phyloP scores from a whole-genome alignment of 2,797 vertebrate genomes.

The Sphenopsis melanotis region DNA sequence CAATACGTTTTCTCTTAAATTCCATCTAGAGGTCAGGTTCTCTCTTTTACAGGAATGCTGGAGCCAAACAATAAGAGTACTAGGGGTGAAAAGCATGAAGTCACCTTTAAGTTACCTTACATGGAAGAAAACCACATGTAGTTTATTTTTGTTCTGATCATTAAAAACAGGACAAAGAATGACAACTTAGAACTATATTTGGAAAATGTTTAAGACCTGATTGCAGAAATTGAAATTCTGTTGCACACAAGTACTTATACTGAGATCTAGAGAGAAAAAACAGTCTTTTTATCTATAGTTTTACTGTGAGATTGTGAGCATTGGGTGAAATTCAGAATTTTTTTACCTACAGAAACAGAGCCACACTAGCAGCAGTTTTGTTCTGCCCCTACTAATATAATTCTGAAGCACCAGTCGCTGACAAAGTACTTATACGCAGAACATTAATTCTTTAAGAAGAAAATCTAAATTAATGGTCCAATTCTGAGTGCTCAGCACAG shows the following conservation, averaged over 20 bases:
- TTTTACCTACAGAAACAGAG: neutral
- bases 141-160: neutral
- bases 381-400: neutral
- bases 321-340: neutral
- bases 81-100: neutral
- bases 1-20: neutral
- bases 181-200: neutral
- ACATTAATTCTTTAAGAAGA: neutral
- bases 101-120: neutral
- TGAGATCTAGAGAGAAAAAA: neutral
- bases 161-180: neutral
- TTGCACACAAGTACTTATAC: neutral
- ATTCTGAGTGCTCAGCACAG: neutral
- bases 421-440: neutral
- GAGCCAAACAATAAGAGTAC: neutral
- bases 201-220: neutral
- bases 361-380: neutral
- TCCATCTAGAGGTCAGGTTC: neutral
- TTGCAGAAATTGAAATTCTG: neutral
- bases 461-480: constrained; percentile 7
- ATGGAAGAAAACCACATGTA: neutral
- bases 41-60: neutral
- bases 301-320: neutral
- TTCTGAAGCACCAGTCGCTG: neutral
- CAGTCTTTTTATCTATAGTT: neutral